Evolutionary conservation across 1,140 invertebrate species (phyloP).

Genomic region (Ceratina calcarata): DNA sequence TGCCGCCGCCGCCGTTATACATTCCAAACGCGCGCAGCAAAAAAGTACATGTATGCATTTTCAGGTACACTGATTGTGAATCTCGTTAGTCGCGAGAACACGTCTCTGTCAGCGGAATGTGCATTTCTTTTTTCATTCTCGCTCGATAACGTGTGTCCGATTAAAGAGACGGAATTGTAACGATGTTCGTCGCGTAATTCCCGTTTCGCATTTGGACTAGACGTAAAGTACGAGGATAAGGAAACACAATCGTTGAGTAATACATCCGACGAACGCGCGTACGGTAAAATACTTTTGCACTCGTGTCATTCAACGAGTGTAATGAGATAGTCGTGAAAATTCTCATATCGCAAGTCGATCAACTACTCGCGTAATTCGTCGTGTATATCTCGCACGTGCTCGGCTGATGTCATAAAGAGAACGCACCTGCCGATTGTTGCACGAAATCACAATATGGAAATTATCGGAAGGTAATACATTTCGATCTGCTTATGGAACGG

Average conservation of each 20-base stretch:
- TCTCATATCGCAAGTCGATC: neutral
- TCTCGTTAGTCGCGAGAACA: conserved; percentile 10
- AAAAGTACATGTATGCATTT: conserved; percentile 10
- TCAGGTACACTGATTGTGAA: conserved; percentile 30
- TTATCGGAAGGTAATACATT: neutral
- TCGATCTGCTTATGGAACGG: neutral
- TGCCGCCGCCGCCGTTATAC: no score
- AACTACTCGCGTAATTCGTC: neutral
- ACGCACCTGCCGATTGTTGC: neutral
- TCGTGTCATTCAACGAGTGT: neutral
- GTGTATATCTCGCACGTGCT: neutral
- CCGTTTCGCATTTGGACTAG: conserved; percentile 17
- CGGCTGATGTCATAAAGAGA: neutral
- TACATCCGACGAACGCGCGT: neutral
- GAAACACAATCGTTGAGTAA: neutral
- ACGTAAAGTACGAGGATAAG: neutral
- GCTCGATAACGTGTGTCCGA: neutral
- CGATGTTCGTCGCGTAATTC: neutral
- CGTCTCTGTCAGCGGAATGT: conserved; percentile 6
- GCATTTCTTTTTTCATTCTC: conserved; percentile 2
- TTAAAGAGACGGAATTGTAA: neutral
- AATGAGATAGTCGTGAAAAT: conserved; percentile 1
- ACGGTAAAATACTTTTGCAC: neutral
- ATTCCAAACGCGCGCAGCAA: neutral
- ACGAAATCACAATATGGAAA: neutral